Evolutionary conservation across 2,888 invertebrate genomes (phyloP).

Genomic region (Drosophila buzzatii): DNA sequence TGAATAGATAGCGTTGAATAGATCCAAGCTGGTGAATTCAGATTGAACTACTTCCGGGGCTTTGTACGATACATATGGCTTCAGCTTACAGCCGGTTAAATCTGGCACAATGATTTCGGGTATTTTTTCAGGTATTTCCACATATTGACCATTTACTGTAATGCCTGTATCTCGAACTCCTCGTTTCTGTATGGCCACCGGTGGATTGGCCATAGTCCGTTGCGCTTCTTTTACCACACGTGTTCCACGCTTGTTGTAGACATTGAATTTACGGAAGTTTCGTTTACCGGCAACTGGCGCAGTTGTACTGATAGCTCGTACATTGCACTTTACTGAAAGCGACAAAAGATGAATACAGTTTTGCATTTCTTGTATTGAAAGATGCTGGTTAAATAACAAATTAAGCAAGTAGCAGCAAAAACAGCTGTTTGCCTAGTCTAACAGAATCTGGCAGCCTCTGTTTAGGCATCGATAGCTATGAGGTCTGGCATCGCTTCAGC

Average conservation of each 20-base stretch:
- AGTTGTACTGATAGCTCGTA: constrained; percentile 86
- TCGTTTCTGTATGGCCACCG: constrained; percentile 89
- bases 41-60: constrained; percentile 90
- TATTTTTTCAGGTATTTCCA: constrained; percentile 93
- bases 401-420: background rate
- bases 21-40: constrained; percentile 93
- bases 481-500: background rate
- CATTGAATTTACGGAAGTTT: constrained; percentile 92
- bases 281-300: constrained; percentile 88
- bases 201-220: constrained; percentile 86
- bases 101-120: constrained; percentile 97
- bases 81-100: constrained; percentile 92
- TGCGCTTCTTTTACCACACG: constrained; percentile 87
- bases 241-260: constrained; percentile 92
- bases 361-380: constrained; percentile 55
- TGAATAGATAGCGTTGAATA: constrained; percentile 93
- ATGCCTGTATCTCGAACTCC: constrained; percentile 90
- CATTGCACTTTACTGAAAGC: constrained; percentile 54
- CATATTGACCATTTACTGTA: constrained; percentile 86
- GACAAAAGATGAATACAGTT: constrained; percentile 65
- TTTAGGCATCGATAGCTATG: constrained; percentile 14
- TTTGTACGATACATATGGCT: constrained; percentile 97
- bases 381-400: constrained; percentile 69
- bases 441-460: constrained; percentile 18
- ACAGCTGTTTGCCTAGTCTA: constrained; percentile 44